Percentiles rank a stretch among this genome's conserved stretches.
phyloP scores from a whole-genome alignment of 2,888 invertebrate genomes.

The Liopterus haemorrhoidalis region DNA sequence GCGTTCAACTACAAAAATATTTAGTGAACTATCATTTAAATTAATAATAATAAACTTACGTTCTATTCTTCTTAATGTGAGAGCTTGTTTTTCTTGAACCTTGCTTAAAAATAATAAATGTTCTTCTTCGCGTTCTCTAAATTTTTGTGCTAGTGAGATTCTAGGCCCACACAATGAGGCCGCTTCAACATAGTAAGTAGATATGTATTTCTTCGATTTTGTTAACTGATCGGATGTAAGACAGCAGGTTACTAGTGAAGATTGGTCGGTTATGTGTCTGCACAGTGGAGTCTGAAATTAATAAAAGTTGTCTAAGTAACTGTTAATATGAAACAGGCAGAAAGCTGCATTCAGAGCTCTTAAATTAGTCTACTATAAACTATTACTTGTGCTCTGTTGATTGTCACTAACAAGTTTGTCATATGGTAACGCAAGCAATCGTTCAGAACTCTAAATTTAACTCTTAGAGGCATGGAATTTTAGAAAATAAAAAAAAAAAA shows the following conservation, averaged over 20 bases:
- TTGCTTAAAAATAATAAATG: slow-evolving; percentile 36
- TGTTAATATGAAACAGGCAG: too few relatives aligned
- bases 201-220: slow-evolving; percentile 36
- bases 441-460: too few relatives aligned
- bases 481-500: too few relatives aligned
- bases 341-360: too few relatives aligned
- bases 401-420: too few relatives aligned
- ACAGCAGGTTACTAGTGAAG: slow-evolving; percentile 41
- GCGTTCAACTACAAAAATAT: slow-evolving; percentile 38
- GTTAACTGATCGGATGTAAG: slow-evolving; percentile 39
- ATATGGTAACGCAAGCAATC: too few relatives aligned
- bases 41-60: slow-evolving; percentile 35
- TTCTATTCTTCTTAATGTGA: slow-evolving; percentile 40
- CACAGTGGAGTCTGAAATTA: slow-evolving; percentile 40
- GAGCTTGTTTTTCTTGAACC: slow-evolving; percentile 39
- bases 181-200: slow-evolving; percentile 41
- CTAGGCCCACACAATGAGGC: slow-evolving; percentile 38
- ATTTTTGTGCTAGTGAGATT: slow-evolving; percentile 36
- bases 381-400: too few relatives aligned
- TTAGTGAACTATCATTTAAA: slow-evolving; percentile 13
- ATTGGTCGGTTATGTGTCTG: slow-evolving; percentile 39
- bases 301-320: too few relatives aligned
- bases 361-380: too few relatives aligned
- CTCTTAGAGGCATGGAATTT: too few relatives aligned
- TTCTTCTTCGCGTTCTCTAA: slow-evolving; percentile 32